phyloP scores from a whole-genome alignment of 2,888 invertebrate species.

The Patella depressa region DNA sequence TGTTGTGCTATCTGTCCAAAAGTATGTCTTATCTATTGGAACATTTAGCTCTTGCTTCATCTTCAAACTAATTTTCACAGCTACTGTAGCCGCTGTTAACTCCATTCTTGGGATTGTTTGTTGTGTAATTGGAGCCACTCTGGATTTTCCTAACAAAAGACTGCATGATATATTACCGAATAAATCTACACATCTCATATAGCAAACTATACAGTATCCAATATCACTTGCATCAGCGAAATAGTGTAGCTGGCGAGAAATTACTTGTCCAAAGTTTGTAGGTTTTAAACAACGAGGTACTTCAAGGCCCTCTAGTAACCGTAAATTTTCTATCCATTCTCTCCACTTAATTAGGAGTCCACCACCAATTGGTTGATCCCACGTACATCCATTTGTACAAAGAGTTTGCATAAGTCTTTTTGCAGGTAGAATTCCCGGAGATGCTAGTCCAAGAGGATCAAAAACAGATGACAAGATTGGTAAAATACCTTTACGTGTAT shows the following conservation, averaged over 20 bases:
- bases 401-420: background rate
- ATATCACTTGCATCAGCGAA: background rate
- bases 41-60: background rate
- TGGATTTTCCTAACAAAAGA: no score
- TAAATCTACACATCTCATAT: background rate
- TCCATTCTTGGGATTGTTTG: constrained; percentile 6
- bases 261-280: background rate
- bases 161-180: background rate
- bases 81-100: background rate
- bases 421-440: constrained; percentile 14
- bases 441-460: constrained; percentile 19
- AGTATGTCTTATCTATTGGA: background rate
- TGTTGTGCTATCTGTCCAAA: no score
- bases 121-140: constrained; percentile 19
- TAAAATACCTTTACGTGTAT: constrained; percentile 15
- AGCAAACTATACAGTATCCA: background rate
- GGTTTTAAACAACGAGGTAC: constrained; percentile 14
- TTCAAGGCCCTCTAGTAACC: background rate
- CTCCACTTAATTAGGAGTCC: background rate
- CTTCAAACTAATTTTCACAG: background rate
- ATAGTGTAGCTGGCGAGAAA: background rate
- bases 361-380: background rate
- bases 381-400: background rate
- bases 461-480: constrained; percentile 13
- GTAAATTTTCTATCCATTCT: constrained; percentile 5